A percentile compares a stretch with the other conserved stretches of the same genome.
phyloP scores from a whole-genome alignment of 2,888 invertebrate genomes.

The Stegophylla sp. region DNA sequence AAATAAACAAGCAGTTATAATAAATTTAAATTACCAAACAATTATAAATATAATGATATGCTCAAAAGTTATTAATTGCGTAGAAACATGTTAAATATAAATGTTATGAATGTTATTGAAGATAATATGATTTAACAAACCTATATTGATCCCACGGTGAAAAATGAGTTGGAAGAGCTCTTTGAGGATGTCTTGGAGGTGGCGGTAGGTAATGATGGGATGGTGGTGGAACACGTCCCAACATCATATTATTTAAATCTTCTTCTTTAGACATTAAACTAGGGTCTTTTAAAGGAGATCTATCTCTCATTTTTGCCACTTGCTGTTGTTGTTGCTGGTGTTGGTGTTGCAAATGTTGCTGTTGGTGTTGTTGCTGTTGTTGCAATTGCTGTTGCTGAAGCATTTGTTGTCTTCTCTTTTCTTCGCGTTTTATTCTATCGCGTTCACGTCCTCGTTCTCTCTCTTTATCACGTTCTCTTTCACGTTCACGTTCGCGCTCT shows the following conservation, averaged over 20 bases:
- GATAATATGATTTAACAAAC: conserved; percentile 52
- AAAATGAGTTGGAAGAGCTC: conserved; percentile 67
- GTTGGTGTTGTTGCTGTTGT: conserved; percentile 62
- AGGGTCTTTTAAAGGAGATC: conserved; percentile 81
- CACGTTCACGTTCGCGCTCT: conserved; percentile 63
- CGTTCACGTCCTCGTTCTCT: conserved; percentile 66
- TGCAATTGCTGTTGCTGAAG: conserved; percentile 65
- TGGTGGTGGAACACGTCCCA: conserved; percentile 67
- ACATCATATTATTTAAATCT: conserved; percentile 61
- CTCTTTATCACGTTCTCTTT: conserved; percentile 66
- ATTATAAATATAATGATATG: no score
- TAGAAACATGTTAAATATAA: no score
- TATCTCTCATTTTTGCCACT: conserved; percentile 66
- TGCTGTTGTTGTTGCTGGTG: conserved; percentile 63
- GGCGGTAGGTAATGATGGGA: conserved; percentile 66
- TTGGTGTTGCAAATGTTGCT: conserved; percentile 62
- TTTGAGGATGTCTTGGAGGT: conserved; percentile 65
- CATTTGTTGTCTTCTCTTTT: conserved; percentile 67
- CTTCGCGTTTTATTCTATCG: conserved; percentile 64
- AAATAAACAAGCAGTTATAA: no score
- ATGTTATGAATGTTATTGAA: neutral
- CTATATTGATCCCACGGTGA: conserved; percentile 72
- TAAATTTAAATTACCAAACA: no score
- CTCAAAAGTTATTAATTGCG: no score
- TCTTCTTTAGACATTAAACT: conserved; percentile 64